Base-by-base conservation (phyloP, 2,888 invertebrate genomes). In the Tipula vernalis region DNA sequence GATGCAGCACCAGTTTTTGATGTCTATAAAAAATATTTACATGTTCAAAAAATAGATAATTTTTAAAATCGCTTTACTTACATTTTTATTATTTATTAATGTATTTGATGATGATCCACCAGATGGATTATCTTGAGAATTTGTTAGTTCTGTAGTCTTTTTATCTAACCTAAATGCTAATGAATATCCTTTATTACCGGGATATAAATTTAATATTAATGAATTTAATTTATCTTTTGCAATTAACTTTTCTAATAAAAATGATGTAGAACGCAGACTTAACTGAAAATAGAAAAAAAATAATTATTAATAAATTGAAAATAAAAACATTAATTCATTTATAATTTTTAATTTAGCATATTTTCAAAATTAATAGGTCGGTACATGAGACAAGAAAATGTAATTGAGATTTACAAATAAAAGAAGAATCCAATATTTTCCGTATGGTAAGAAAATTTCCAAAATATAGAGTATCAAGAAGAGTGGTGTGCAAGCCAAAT, bases 111-210 rank as follows among this genome's bases (percentile, higher is more conserved):
- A 87, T 85, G 85, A 87, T 71, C 15, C 42, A 51, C 44, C 12
- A 39, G 83, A 15, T 71, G 87, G 15, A 57, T 71, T 15, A 10
- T 47, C 36, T 15, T 13, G 36, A 36, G 39, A 47, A 87, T 36
- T 83, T 44, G 36, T 71, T 83, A 36, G 28, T 39, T 86, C 51
- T 36, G 28, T 86, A 15, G n/a, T 86, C 36, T 57, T 51, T 57
- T 86, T 86, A 85, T 85, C 18, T 42, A 39, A 85, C 36, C 51
- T 36, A 88, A 91, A 89, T 83, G 91, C 90, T 89, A 92, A 90
- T 87, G 97, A 96, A 92, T 97, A 98, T 89, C 98, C 98, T 92
- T 98, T 97, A 92, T 97, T 97, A 87, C 96, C 97, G 87, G 97
- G 96, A 92, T 98, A 97, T 89, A 98, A 93, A 92, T 97, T 98